Base-by-base conservation (phyloP, 2,888 invertebrate species). In the Elysia crispata region DNA sequence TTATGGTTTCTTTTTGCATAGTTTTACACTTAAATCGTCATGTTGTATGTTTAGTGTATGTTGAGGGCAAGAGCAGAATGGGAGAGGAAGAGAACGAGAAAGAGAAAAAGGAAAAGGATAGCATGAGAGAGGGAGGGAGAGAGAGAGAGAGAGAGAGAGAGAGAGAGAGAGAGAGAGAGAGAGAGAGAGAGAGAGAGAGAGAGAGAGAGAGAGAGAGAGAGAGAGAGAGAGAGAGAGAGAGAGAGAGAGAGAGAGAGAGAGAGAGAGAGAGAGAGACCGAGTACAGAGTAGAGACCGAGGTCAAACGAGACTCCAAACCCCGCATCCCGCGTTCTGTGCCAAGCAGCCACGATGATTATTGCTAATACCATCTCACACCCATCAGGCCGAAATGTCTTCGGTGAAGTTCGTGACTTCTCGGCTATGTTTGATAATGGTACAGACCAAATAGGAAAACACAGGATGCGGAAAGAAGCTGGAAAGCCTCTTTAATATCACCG, bases 201-300 rank as follows among this genome's bases (percentile, higher is more conserved):
- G 54, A 49, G 57, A 30, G 54, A n/a, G 54, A 54, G 30, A 30
- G 54, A 25, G n/a, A 73, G 54, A 54, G 25, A 57, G 25, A 50
- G 54, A 41, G 64, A 41, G 41, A 41, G 49, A 76, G 41, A 67
- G 50, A 67, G 31, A n/a, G 67, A 54, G 30, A 76, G 76, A 67
- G 50, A 49, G 50, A 76, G 76, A 67, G 67, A 67, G 67, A 50
- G 76, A 67, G 54, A 50, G 67, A 67, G 67, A 54, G 66, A 66
- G n/a, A 28, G 67, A 67, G 49, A 67, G 67, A 76, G 69, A 60
- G 57, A 57, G 69, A 70, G 69, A 30, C 30, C 33, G 67, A 30
- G 54, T 54, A 30, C 15, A 20, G n/a, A 30, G 60, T 31, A 30
- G 76, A 67, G 28, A 20, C 41, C 41, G 11, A 41, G 3, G 41